A percentile compares a stretch with the other conserved stretches of the same genome.
These are phyloP conservation scores for Temnothorax rugatulus DNA, from an alignment of 2,888 invertebrate genomes.

Conservation along the genomic window DNA sequence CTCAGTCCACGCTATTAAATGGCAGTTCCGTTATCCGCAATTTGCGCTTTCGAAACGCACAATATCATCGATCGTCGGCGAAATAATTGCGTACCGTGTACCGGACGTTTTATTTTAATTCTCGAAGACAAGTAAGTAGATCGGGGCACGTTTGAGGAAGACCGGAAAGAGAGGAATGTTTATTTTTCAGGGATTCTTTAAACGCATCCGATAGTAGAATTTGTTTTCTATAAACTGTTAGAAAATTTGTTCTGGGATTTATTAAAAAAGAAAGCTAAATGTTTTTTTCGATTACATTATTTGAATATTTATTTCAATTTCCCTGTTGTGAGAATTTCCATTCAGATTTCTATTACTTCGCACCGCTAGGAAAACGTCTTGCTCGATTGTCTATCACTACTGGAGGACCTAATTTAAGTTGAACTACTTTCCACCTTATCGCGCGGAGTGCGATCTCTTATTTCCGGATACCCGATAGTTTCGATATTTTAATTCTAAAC, in stretches of 20 bases:
- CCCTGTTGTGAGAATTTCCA: not conserved
- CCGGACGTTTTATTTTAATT: conserved; percentile 17
- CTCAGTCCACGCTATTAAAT: conserved; percentile 25
- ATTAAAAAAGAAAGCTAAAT: not conserved
- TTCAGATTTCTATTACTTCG: conserved; percentile 3
- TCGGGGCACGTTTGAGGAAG: not conserved
- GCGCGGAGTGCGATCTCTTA: not conserved
- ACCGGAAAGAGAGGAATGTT: not conserved
- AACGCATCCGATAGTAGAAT: not conserved
- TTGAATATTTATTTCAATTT: not conserved
- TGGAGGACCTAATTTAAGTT: not conserved
- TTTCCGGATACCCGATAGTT: not conserved
- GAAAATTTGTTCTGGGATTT: not conserved
- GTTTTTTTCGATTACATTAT: not conserved
- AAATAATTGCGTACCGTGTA: conserved; percentile 34
- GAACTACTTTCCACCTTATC: not conserved
- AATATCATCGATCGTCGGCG: conserved; percentile 23
- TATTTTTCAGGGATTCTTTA: not conserved
- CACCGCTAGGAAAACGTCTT: not conserved
- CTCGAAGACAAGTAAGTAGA: not conserved
- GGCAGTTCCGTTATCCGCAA: conserved; percentile 41
- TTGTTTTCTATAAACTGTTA: not conserved
- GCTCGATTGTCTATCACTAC: not conserved
- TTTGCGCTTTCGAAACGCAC: conserved; percentile 39
- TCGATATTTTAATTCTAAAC: conserved; percentile 31